Base-by-base conservation (phyloP, 2,888 invertebrate genomes). In the Aleiodes alternator region DNA sequence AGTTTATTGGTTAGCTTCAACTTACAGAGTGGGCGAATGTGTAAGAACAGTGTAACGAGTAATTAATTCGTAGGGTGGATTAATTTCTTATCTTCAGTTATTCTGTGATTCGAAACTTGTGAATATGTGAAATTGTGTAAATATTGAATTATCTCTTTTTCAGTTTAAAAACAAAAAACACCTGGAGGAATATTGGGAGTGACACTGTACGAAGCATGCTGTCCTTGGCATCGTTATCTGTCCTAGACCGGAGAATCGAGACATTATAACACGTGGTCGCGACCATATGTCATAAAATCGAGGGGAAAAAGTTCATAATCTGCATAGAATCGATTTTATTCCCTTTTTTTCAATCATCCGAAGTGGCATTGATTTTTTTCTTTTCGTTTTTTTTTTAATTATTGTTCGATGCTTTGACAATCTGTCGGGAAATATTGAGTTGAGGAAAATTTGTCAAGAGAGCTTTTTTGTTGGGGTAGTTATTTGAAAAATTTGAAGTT, bases 221-320 rank as follows among this genome's bases (percentile, higher is more conserved):
- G 55, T 38, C 61, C 61, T 61, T 61, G 61, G 38, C 61, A 61
- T 16, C 61, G 61, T 61, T 61, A 61, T 61, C 38, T 38, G 61
- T 38, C 38, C 12, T 8, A 34, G 61, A 61, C 61, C n/a, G 38
- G 38, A 8, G 38, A 34, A 61, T 61, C 23, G 16, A 34, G 38
- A 8, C 61, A 3, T 61, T 34, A 23, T 23, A 38, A 14, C 61
- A 61, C 38, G 61, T 61, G 61, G 12, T 31, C 14, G 4, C 6
- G 11, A 38, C 38, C 6, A 61, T 61, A 8, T 5, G 4, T 61
- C 43, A 43, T 43, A 8, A 11, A 38, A 61, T 38, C 14, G 12
- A n/a, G 43, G 43, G 43, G 43, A 4, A 11, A 43, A 43, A 43
- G 43, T 43, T 43, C 43, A 43, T 43, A 43, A 43, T 43, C 7